Percentiles rank a stretch among this genome's conserved stretches.
phyloP scores from a whole-genome alignment of 2,797 vertebrate genomes.

The Coreius guichenoti region DNA sequence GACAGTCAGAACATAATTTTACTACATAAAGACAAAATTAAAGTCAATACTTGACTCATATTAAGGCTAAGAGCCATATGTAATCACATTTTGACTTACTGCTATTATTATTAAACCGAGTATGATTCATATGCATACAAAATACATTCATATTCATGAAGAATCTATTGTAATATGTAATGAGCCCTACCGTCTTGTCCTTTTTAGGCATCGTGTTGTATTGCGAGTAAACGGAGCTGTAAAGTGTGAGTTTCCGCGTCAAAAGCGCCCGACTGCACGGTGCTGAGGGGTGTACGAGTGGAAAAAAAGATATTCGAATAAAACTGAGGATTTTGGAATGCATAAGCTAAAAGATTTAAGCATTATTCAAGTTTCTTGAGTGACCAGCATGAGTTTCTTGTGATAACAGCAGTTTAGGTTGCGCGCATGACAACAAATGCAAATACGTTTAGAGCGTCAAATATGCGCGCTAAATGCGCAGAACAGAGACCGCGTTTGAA shows the following conservation, averaged over 20 bases:
- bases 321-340: not conserved
- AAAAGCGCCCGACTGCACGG: not conserved
- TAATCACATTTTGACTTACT: not conserved
- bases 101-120: not conserved
- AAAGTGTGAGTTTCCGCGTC: not conserved
- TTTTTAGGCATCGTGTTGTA: conserved; percentile 66
- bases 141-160: not conserved
- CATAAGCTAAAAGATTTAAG: not conserved
- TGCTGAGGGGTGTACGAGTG: not conserved
- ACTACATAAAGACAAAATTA: not conserved
- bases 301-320: not conserved
- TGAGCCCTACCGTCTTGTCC: conserved; percentile 61
- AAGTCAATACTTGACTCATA: not conserved
- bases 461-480: conserved; percentile 21
- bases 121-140: not conserved
- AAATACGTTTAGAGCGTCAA: conserved; percentile 29
- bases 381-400: not conserved
- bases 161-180: not conserved
- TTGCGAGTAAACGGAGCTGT: not conserved
- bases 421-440: conserved; percentile 7
- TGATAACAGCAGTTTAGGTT: not conserved
- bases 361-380: not conserved
- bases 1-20: not conserved
- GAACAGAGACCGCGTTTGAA: not conserved
- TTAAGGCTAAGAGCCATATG: not conserved